Base-by-base conservation (phyloP, 2,797 vertebrate genomes). In the Okamejei kenojei region DNA sequence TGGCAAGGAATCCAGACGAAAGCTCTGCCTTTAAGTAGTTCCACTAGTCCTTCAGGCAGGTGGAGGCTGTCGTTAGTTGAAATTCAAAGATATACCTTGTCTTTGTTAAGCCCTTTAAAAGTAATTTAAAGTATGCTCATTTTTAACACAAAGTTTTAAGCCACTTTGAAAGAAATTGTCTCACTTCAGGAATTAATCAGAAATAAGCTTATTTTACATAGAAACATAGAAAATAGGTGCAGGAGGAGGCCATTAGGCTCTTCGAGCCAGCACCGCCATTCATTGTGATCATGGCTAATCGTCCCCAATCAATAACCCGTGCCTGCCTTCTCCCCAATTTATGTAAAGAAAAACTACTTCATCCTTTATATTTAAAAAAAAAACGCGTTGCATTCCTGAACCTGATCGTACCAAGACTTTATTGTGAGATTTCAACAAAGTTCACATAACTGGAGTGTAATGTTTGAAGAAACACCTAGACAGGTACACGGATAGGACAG, bases 51-150 rank as follows among this genome's bases (percentile, higher is more conserved):
- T 17, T 76, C 38, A 76, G 38, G 54, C 71, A 54, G 71, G 38
- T 58, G 29, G 76, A 92, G 35, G 29, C 23, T 54, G 38, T 0
- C 0, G 4, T n/a, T 54, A 54, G 26, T 15, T 92, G 71, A 38
- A 58, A 73, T 13, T 58, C 26, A 92, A 45, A 91, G 63, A 88
- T 68, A 38, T 38, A 54, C 1, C 10, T n/a, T 2, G n/a, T 74
- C 81, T 74, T 91, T 91, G 35, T 54, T 54, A 45, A 13, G 35
- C 74, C 68, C 90, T 91, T 71, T 19, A 68, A 86, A 63, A 90
- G 88, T 91, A 71, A 91, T 91, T 91, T 92, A 45, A 45, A 74
- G 9, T 26, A 45, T 73, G 19, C 29, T 91, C 21, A 91, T 91
- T 45, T 74, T 54, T 74, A 73, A 71, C 7, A 0, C 35, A 17